Evolutionary conservation across 1,140 invertebrate species (phyloP), one percentile per base, ranked within the genome.

Genomic region (Trichogramma pretiosum): DNA sequence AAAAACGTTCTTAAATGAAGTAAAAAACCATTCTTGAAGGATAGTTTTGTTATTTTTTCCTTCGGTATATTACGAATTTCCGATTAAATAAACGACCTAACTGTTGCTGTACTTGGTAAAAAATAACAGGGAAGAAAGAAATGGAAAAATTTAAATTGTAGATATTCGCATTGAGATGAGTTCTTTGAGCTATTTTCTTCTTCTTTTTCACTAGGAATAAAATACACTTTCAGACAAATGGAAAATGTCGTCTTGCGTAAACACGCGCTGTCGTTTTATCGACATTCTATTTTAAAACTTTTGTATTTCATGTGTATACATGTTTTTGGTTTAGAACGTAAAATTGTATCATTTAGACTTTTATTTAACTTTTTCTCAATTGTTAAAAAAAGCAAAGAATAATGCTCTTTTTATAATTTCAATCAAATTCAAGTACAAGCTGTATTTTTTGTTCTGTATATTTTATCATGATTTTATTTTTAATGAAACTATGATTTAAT

Each of bases 121-220:
- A 40, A 14, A 24, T 24, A 23, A 34, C 42, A 44, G 41, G 28
- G 22, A 33, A 40, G 23, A 34, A 13, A 17, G 16, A 8, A 2
- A 37, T 30, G 14, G 19, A 30, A 18, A n/a, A n/a, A n/a, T n/a
- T n/a, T n/a, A n/a, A n/a, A n/a, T n/a, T n/a, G n/a, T n/a, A n/a
- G n/a, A n/a, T n/a, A n/a, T n/a, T n/a, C n/a, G n/a, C n/a, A 37
- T 36, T 46, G 24, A 46, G 22, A 38, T 30, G 44, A 46, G 17
- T 37, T 32, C 33, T 46, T 37, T 16, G 3, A 46, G 28, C 24
- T 46, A 19, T 11, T 28, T 23, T 13, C 28, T 26, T 23, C 14
- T 44, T 44, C 19, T 24, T n/a, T 18, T 10, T 7, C 42, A 35
- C 36, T 35, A n/a, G 33, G 33, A 19, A 46, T 38, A 37, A 47